Base-by-base conservation (phyloP, 2,888 invertebrate species). In the Odiellus spinosus region DNA sequence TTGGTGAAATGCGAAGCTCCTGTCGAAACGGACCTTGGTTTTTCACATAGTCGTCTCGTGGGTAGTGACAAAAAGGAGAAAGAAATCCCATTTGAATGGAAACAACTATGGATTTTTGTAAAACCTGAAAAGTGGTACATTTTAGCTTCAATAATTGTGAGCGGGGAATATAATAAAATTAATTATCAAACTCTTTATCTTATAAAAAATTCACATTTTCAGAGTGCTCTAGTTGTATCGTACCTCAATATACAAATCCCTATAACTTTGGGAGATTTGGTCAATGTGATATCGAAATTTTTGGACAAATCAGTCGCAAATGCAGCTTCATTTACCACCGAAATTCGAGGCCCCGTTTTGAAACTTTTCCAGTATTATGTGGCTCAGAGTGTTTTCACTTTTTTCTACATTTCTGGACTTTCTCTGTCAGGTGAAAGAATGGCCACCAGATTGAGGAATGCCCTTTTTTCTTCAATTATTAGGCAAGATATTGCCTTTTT, bases 401-500 rank as follows among this genome's bases (percentile, higher is more conserved):
- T 88, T 63, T 67, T 77, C 44, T 96, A 95, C 67, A 93, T 96
- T 56, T 79, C 82, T 50, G 71, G 85, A 50, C 67, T 96, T 35
- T 80, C 88, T 1, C 77, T 81, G 61, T 76, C 91, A 40, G 95
- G 95, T 0, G 95, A 96, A 67, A 74, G 76, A 58, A 76, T 93
- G 50, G 88, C 91, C 0, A 73, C 76, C 10, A 74, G 79, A 49
- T 75, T 96, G 70, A 79, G 85, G 50, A 76, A 76, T 52, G 79
- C 82, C 56, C 70, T 93, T 19, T 93, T 91, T 68, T 69, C 75
- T 46, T 80, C 85, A 3, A 78, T 93, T 45, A 68, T 93, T 8
- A 72, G 74, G 53, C 90, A 93, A 65, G 86, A 95, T 59, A 78
- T 93, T 61, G 73, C 77, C 8, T 95, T 95, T 66, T 95, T 88